These are phyloP conservation scores for Gonocerus acuteangulatus DNA, from an alignment of 2,888 invertebrate genomes.

Conservation along the genomic window DNA sequence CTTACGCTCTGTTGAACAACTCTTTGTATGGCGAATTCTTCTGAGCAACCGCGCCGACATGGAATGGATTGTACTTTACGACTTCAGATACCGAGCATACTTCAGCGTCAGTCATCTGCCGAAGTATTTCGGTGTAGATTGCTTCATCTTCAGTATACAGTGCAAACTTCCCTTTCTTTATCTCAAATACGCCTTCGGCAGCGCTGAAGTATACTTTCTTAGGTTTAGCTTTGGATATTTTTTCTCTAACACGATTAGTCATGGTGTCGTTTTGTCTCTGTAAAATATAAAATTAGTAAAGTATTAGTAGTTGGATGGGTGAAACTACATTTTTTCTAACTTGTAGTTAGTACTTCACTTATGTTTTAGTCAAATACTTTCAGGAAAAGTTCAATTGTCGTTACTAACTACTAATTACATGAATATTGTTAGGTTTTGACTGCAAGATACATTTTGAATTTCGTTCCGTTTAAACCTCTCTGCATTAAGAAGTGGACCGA, in stretches of 20 bases:
- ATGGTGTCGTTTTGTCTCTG: conserved; percentile 28
- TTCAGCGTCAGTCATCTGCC: conserved; percentile 32
- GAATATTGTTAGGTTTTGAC: too few species aligned
- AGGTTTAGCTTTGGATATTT: conserved; percentile 22
- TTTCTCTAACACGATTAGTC: conserved; percentile 20
- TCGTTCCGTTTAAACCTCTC: too few species aligned
- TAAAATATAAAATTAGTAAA: too few species aligned
- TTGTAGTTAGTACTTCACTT: too few species aligned
- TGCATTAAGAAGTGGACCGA: too few species aligned
- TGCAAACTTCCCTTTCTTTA: conserved; percentile 34
- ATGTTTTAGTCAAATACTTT: too few species aligned
- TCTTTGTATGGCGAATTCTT: conserved; percentile 35
- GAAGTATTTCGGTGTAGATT: conserved; percentile 31
- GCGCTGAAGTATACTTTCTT: conserved; percentile 20
- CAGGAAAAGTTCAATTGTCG: too few species aligned
- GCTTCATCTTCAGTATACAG: conserved; percentile 36
- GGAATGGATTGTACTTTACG: conserved; percentile 34
- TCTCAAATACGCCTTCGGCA: conserved; percentile 32
- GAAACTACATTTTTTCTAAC: too few species aligned
- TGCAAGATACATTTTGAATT: too few species aligned
- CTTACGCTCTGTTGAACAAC: conserved; percentile 35
- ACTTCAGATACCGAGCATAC: conserved; percentile 36
- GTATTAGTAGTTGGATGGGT: too few species aligned
- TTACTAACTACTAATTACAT: too few species aligned
- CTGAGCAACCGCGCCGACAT: conserved; percentile 31